Evolutionary conservation across 2,797 vertebrate species (phyloP), one percentile per base, ranked within the genome.

Genomic region (Syngnathus acus): DNA sequence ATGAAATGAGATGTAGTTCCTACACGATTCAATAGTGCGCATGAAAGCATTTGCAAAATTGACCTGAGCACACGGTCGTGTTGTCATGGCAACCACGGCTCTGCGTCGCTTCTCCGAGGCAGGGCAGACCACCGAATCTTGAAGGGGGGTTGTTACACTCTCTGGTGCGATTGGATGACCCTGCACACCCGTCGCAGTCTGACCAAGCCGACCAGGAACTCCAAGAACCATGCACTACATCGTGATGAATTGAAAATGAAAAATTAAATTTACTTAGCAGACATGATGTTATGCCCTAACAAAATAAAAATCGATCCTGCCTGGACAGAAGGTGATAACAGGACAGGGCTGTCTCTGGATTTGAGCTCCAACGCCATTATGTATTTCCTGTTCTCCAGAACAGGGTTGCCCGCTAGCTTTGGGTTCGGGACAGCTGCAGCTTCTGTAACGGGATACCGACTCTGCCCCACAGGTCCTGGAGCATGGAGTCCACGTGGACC

Each of bases 401-500:
- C 95, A 96, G 0, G 51, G 42, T 0, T 58, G 66, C 1, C 94
- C 94, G 1, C 91, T 90, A 0, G 87, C 87, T 62, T 78, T 87
- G 0, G 93, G 91, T 23, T 88, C 76, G 0, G 94, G 95, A 70
- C 95, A 96, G 57, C 85, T 38, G 7, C 95, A 97, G 82, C 88
- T 91, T 64, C 94, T 89, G 82, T 94, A 93, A 61, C 93, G 90
- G 19, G 89, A 85, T 69, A 92, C 90, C 1, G 60, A 77, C 81
- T 95, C 94, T 0, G 80, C 84, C 38, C 91, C 90, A 4, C 95
- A 97, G 0, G 94, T 94, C 79, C 88, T 89, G 47, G 94, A 92
- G 76, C 95, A 95, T 0, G 89, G 89, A 0, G 91, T 94, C 94
- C 94, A 95, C 3, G 86, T 85, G 0, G 91, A 93, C 95, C 94